Percentiles rank a stretch among this genome's conserved stretches.
phyloP scores from a whole-genome alignment of 37 sponge, comb jelly and placozoan genomes.

The Ianthella basta region DNA sequence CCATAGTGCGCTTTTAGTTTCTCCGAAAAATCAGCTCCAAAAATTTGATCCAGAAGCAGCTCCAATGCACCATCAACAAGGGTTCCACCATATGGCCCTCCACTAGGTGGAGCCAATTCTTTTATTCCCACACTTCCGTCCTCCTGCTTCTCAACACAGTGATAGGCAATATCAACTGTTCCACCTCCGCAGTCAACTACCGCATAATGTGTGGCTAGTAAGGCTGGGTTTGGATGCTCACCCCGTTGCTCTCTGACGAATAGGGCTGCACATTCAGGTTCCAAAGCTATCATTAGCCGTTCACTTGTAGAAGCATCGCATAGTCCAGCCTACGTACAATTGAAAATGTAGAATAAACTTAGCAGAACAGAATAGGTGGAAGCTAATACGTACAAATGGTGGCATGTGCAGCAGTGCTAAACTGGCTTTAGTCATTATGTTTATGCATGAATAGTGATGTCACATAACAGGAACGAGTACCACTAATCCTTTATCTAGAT shows the following conservation, averaged over 20 bases:
- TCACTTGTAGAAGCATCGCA: too few species aligned
- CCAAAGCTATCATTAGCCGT: too few species aligned
- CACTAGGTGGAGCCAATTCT: background rate
- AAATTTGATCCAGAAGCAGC: background rate
- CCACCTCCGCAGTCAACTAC: constrained; percentile 13
- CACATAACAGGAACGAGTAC: too few species aligned
- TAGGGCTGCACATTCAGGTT: background rate
- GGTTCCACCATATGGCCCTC: background rate
- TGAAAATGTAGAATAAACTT: too few species aligned
- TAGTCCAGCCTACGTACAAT: too few species aligned
- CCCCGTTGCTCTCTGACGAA: background rate
- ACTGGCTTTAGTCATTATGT: too few species aligned
- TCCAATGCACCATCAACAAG: background rate
- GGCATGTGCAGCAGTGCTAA: too few species aligned
- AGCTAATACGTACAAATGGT: too few species aligned
- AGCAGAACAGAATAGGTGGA: too few species aligned
- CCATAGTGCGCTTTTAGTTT: background rate
- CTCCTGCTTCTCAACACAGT: background rate
- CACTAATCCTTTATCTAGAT: too few species aligned
- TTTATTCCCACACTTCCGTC: background rate
- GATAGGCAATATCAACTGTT: background rate
- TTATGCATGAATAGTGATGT: too few species aligned
- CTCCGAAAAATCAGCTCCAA: background rate
- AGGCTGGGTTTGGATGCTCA: background rate
- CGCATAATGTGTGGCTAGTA: background rate